phyloP scores from a whole-genome alignment of 2,888 invertebrate species.

The Platycnemis pennipes region DNA sequence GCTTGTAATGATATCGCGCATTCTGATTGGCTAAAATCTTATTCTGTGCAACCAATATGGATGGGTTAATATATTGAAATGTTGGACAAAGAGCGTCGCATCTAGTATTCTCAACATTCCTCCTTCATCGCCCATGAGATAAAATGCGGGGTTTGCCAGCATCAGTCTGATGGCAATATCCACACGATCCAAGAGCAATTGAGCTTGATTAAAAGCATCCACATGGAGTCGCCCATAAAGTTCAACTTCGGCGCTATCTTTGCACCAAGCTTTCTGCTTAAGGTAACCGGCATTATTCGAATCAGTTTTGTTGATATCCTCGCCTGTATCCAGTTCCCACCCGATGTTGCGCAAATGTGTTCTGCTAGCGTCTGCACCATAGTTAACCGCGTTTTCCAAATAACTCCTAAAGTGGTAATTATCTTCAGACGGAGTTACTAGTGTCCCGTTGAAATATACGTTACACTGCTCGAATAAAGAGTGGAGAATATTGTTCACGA shows the following conservation, averaged over 20 bases:
- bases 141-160: background rate
- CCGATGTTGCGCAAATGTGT: too few relatives aligned
- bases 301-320: background rate
- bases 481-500: conserved; percentile 6
- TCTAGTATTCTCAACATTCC: background rate
- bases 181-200: background rate
- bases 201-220: background rate
- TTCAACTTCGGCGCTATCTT: background rate
- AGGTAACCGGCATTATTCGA: background rate
- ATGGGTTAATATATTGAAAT: conserved; percentile 19
- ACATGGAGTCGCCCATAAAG: background rate
- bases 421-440: background rate
- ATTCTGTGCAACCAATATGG: background rate
- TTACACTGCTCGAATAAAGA: too few relatives aligned
- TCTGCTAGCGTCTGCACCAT: too few relatives aligned
- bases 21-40: background rate
- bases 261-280: background rate
- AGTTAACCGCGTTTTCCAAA: background rate
- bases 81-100: background rate
- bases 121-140: background rate
- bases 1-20: background rate
- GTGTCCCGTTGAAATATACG: conserved; percentile 2
- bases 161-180: background rate
- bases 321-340: too few relatives aligned
- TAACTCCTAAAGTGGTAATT: background rate